These are phyloP conservation scores for Cyanoramphus novaezelandiae DNA, from an alignment of 2,113 vertebrate genomes.

Conservation along the genomic window DNA sequence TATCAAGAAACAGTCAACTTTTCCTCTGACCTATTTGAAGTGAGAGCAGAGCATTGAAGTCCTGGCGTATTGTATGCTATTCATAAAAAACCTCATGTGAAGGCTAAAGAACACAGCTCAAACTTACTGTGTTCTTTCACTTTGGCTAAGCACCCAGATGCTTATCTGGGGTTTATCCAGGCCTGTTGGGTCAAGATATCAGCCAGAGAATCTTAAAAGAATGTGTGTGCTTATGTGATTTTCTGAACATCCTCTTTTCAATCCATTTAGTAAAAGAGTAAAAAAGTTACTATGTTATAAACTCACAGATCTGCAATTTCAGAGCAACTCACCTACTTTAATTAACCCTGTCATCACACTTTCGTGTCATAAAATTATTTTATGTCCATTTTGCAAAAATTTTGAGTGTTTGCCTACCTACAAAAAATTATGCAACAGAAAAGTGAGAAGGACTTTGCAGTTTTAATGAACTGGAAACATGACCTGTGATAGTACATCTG, in stretches of 20 bases:
- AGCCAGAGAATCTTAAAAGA: neutral
- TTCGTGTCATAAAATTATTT: neutral
- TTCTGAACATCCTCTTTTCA: neutral
- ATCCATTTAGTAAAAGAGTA: neutral
- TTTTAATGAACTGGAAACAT: neutral
- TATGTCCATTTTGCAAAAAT: neutral
- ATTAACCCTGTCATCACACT: neutral
- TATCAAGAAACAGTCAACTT: neutral
- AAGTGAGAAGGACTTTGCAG: neutral
- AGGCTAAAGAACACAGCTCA: neutral
- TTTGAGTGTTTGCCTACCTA: rapidly evolving
- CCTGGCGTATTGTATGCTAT: neutral
- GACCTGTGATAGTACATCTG: neutral
- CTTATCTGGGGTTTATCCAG: neutral
- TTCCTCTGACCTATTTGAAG: neutral
- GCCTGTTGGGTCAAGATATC: neutral
- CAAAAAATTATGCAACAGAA: neutral
- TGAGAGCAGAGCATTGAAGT: neutral
- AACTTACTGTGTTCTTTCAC: neutral
- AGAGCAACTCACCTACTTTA: neutral
- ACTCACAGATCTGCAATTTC: neutral
- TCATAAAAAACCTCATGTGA: neutral
- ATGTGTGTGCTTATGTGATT: neutral
- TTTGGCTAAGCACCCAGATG: slow-evolving; percentile 25
- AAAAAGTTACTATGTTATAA: neutral